Evolutionary conservation across 2,113 vertebrate genomes (phyloP).

Genomic region (Poecilia latipinna): DNA sequence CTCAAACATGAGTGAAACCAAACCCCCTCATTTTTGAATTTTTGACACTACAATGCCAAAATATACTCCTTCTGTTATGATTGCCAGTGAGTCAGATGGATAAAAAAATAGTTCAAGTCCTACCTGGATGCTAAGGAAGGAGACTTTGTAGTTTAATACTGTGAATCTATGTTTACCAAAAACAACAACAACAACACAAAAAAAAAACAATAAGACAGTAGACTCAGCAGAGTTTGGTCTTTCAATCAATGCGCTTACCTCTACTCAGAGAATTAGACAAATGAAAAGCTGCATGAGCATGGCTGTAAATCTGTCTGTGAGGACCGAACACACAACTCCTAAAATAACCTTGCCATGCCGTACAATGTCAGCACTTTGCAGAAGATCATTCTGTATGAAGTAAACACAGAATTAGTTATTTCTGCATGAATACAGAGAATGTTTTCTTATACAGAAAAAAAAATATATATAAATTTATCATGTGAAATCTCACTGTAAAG

Average conservation of each 20-base stretch:
- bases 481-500: background rate
- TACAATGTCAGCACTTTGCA: conserved; percentile 8
- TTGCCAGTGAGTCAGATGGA: conserved; percentile 6
- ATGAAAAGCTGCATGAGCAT: conserved; percentile 67
- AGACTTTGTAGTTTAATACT: conserved; percentile 32
- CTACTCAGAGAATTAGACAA: conserved; percentile 74
- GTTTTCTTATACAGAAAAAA: background rate
- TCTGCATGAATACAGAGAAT: background rate
- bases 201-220: conserved; percentile 10
- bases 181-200: conserved; percentile 27
- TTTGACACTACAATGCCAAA: conserved; percentile 34
- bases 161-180: conserved; percentile 20
- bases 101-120: conserved; percentile 5
- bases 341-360: conserved; percentile 47
- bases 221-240: conserved; percentile 42
- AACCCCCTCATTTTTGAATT: conserved; percentile 39
- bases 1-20: conserved; percentile 27
- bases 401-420: conserved; percentile 2
- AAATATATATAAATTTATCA: background rate
- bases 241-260: conserved; percentile 60
- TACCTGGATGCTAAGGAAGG: conserved; percentile 31
- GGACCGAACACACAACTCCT: conserved; percentile 48
- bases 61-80: conserved; percentile 5
- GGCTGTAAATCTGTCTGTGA: conserved; percentile 71
- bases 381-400: conserved; percentile 1